Conservation (phyloP, 2,888 invertebrate genomes). For the Callyntrura guangdongensis region DNA sequence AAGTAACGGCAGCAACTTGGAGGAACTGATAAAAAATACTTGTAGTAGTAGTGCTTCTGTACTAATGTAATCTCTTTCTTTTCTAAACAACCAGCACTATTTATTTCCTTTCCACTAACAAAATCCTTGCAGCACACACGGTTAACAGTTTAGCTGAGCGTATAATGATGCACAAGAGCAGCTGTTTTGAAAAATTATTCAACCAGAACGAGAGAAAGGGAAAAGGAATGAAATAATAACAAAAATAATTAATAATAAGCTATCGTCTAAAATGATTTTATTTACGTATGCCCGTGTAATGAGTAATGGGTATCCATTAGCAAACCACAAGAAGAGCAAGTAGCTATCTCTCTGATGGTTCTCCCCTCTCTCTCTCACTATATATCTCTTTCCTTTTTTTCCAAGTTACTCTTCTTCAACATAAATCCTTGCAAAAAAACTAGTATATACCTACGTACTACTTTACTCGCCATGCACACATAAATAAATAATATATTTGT, state of each 20-base stretch:
- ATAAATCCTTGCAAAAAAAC: constrained; percentile 5
- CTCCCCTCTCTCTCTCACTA: not conserved
- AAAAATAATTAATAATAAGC: constrained; percentile 50
- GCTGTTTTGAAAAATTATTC: constrained; percentile 29
- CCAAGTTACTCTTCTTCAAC: not conserved
- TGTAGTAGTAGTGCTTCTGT: not conserved
- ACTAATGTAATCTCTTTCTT: not conserved
- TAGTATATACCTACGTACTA: not conserved
- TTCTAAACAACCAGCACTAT: not conserved
- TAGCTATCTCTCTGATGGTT: not conserved
- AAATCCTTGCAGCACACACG: not conserved
- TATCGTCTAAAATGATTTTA: constrained; percentile 32
- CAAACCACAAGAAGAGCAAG: constrained; percentile 11
- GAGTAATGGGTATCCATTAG: constrained; percentile 53
- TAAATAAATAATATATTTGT: constrained; percentile 20
- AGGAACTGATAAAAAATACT: not conserved
- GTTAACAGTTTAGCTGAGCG: not conserved
- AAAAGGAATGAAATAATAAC: constrained; percentile 29
- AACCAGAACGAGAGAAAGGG: constrained; percentile 4
- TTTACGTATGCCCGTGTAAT: constrained; percentile 30
- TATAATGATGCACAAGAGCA: constrained; percentile 17
- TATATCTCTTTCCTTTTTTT: not conserved
- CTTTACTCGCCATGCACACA: constrained; percentile 23
- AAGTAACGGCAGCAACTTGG: too few relatives aligned
- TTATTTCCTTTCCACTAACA: not conserved